Conservation (phyloP, 2,113 vertebrate species). For the Chauna torquata region DNA sequence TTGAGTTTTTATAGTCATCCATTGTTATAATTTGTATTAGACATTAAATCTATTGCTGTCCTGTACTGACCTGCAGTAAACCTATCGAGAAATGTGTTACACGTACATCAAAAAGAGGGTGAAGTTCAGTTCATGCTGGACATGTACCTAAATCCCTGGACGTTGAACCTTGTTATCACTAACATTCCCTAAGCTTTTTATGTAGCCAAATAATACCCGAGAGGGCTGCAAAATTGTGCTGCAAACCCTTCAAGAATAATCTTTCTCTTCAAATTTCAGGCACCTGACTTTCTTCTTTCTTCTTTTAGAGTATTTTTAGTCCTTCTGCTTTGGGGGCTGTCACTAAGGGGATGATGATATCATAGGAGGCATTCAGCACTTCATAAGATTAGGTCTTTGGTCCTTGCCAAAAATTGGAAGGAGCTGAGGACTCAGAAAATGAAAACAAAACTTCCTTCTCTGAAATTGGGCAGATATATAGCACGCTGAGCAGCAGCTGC, state of each 20-base stretch:
- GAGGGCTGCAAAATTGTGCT: neutral
- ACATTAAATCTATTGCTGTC: neutral
- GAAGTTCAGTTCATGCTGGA: neutral
- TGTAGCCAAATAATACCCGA: neutral
- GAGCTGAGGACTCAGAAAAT: neutral
- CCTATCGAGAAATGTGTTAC: neutral
- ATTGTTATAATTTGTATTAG: neutral
- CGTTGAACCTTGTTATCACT: neutral
- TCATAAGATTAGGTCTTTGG: constrained; percentile 52
- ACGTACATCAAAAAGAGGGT: neutral
- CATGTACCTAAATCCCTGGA: neutral
- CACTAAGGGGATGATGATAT: constrained; percentile 54
- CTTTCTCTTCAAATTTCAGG: constrained; percentile 20
- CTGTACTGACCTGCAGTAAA: neutral
- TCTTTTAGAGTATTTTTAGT: constrained; percentile 51
- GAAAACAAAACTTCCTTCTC: constrained; percentile 17
- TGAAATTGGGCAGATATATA: neutral
- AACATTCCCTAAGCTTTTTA: neutral
- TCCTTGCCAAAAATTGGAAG: constrained; percentile 50
- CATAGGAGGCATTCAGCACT: constrained; percentile 57
- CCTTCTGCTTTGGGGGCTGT: constrained; percentile 49
- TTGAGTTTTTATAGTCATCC: neutral
- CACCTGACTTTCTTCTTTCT: constrained; percentile 1
- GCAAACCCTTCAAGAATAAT: neutral
- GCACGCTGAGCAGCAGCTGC: neutral